Percentiles rank a stretch among this genome's conserved stretches.
Conservation (phyloP, 2,888 invertebrate species). For the Portevinia maculata region DNA sequence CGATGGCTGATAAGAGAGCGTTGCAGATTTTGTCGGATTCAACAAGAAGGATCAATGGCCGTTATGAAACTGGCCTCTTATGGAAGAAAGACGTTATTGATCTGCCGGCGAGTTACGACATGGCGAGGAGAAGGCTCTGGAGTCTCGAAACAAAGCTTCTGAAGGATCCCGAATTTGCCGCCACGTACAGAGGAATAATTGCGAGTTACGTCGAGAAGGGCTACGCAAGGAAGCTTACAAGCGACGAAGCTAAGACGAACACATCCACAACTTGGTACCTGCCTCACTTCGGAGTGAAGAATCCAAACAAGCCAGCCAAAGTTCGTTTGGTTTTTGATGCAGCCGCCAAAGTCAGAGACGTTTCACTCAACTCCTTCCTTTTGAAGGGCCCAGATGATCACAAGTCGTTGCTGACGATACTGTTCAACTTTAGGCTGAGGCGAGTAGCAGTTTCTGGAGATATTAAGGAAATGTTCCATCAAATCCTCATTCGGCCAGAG, state of each 20-base stretch:
- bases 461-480: too few relatives aligned
- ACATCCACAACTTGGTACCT: conserved; percentile 7
- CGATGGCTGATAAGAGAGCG: background rate
- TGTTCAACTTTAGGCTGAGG: too few relatives aligned
- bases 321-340: conserved; percentile 2
- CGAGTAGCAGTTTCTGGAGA: background rate
- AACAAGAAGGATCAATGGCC: too few relatives aligned
- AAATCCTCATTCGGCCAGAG: too few relatives aligned
- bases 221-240: background rate
- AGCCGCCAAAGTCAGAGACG: background rate
- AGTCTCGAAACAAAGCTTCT: background rate
- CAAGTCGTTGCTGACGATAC: background rate
- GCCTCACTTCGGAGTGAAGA: conserved; percentile 14
- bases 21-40: too few relatives aligned
- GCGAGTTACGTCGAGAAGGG: background rate
- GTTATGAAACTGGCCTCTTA: too few relatives aligned
- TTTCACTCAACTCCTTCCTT: background rate
- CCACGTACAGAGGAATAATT: background rate
- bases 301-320: conserved; percentile 1
- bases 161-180: background rate
- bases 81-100: too few relatives aligned
- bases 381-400: background rate
- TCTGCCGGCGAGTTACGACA: too few relatives aligned
- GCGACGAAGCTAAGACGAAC: background rate
- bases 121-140: too few relatives aligned